Base-by-base conservation (phyloP, 2,113 vertebrate species). In the Menura novaehollandiae region DNA sequence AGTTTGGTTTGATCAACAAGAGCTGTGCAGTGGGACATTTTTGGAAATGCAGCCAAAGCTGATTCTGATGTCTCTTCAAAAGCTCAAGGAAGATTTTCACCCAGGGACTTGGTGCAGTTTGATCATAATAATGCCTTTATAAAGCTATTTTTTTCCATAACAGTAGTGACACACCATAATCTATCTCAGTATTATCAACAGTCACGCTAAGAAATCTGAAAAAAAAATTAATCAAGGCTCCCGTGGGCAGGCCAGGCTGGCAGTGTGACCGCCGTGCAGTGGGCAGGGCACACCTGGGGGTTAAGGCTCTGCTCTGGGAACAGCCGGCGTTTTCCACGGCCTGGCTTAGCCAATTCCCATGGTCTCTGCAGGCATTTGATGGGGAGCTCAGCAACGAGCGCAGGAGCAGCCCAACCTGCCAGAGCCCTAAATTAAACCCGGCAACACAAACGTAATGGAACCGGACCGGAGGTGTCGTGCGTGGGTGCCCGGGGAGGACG, bases 361-460 rank as follows among this genome's bases (percentile, higher is more conserved):
- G 85, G 58, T 13, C 46, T 19, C 68, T 10, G 46, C 74, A 3
- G 64, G 20, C 11, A 1, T 1, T 11, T 2, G 19, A 12, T 3
- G 5, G 18, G 66, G 17, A 60, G 41, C 14, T n/a, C 67, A 2
- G 58, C 74, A 6, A 15, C 2, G 51, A 7, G 21, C 23, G 33
- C 75, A 4, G 49, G 24, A 17, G n/a, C 64, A 4, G 74, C 55
- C 21, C 16, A 5, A 28, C 24, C 44, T 30, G 60, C 30, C 46
- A 1, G 53, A 27, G 55, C 55, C 7, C 7, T 1, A 3, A 2
- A 2, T 2, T 0, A 3, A 24, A 7, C 3, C 5, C 53, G 28
- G 16, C 1, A 1, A 7, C 53, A 28, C 23, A 3, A 5, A 3
- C 3, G 33, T 0, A 0, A 13, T 0, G 74, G 64, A 24, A 2